Evolutionary conservation across 2,888 invertebrate species (phyloP).

Genomic region (Heliconius cydno): DNA sequence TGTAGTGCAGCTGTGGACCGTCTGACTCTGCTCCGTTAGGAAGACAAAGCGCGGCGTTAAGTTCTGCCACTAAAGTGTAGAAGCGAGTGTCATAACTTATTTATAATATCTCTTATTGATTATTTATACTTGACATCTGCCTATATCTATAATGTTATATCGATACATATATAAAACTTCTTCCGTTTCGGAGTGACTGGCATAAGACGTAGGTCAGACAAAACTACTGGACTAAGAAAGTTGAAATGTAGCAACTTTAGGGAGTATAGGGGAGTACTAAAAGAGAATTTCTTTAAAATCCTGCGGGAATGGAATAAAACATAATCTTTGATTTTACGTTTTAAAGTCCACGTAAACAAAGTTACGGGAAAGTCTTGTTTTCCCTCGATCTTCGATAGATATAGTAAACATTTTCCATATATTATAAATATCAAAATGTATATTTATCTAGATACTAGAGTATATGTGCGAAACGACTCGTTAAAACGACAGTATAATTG

Average conservation of each 20-base stretch:
- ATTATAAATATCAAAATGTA: not conserved
- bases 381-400: no score
- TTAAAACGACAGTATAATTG: constrained; percentile 1
- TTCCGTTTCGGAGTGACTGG: not conserved
- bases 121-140: no score
- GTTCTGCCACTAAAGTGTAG: not conserved
- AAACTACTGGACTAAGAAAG: no score
- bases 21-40: not conserved
- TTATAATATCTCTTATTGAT: no score
- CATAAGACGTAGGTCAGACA: no score
- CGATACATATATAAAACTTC: not conserved
- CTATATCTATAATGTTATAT: not conserved
- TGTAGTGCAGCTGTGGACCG: not conserved
- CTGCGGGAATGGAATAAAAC: no score
- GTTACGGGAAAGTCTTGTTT: no score
- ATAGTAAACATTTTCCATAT: not conserved
- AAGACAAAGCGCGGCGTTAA: not conserved
- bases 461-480: not conserved
- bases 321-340: no score
- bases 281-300: no score
- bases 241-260: no score
- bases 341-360: no score
- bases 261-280: no score
- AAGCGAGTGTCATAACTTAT: not conserved
- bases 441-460: not conserved